These are phyloP conservation scores for Cheirogaleus medius DNA, from an alignment of 2,113 vertebrate species.

Conservation along the genomic window DNA sequence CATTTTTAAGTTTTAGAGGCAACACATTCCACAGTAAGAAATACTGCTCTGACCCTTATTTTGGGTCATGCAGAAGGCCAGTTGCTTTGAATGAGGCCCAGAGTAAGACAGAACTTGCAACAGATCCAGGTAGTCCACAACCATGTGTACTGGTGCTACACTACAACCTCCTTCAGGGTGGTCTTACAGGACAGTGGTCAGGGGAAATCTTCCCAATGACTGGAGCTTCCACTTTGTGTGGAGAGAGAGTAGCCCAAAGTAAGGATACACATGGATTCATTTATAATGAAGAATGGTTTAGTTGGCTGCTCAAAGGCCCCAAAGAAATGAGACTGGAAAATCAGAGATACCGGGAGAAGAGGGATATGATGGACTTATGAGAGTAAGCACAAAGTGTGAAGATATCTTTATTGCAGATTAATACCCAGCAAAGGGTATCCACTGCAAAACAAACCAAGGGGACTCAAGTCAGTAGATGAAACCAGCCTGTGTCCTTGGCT, in stretches of 20 bases:
- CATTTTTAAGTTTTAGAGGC: neutral
- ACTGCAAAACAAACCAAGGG: neutral
- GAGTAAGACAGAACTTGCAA: neutral
- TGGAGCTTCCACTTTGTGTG: neutral
- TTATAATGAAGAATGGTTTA: too few species aligned
- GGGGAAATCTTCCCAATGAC: neutral
- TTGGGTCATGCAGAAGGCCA: neutral
- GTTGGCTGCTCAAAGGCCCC: neutral
- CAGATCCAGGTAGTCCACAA: neutral
- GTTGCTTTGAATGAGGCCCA: neutral
- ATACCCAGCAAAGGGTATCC: neutral
- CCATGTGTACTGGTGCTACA: too few species aligned
- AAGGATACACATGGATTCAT: neutral
- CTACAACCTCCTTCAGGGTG: neutral
- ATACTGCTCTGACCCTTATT: neutral
- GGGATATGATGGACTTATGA: neutral
- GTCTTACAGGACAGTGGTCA: neutral
- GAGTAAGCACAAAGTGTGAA: neutral
- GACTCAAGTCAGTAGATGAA: neutral
- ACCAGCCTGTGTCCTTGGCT: neutral
- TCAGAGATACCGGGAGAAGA: neutral
- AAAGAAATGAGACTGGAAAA: neutral
- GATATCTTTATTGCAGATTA: neutral
- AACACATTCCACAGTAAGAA: neutral
- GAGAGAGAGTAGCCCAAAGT: neutral